Conservation (phyloP, 1,140 invertebrate genomes). For the Drosophila persimilis region DNA sequence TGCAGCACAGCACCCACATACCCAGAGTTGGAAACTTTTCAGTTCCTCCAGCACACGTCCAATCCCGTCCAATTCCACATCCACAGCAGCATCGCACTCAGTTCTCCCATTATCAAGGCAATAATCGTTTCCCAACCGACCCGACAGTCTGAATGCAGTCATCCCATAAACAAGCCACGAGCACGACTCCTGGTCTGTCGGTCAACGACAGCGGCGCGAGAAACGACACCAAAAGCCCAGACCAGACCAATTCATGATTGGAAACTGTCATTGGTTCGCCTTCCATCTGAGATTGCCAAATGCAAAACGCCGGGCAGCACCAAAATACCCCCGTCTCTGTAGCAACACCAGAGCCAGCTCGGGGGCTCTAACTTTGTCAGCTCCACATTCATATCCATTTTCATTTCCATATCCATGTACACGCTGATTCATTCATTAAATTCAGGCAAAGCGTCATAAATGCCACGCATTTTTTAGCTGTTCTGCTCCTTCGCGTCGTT, state of each 20-base stretch:
- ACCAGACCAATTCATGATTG: conserved; percentile 31
- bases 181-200: conserved; percentile 3
- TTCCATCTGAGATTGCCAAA: conserved; percentile 52
- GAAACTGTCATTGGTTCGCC: conserved; percentile 39
- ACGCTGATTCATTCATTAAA: conserved; percentile 67
- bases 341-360: conserved; percentile 5
- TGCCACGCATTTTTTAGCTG: conserved; percentile 28
- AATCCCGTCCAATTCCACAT: not conserved
- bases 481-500: conserved; percentile 7
- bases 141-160: conserved; percentile 18
- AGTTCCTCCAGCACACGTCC: no score
- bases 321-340: not conserved
- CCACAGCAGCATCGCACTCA: not conserved
- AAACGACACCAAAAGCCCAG: conserved; percentile 9
- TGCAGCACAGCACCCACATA: not conserved
- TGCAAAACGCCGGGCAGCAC: conserved; percentile 28
- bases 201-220: conserved; percentile 5
- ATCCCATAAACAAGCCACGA: conserved; percentile 38
- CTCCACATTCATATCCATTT: conserved; percentile 24
- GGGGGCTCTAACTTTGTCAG: conserved; percentile 36
- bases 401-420: conserved; percentile 26
- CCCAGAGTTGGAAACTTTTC: no score
- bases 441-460: conserved; percentile 53
- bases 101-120: conserved; percentile 29
- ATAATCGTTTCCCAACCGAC: conserved; percentile 29